Percentiles rank a stretch among this genome's conserved stretches.
These are phyloP conservation scores for Cryptus armator DNA, from an alignment of 2,888 invertebrate genomes.

Conservation along the genomic window DNA sequence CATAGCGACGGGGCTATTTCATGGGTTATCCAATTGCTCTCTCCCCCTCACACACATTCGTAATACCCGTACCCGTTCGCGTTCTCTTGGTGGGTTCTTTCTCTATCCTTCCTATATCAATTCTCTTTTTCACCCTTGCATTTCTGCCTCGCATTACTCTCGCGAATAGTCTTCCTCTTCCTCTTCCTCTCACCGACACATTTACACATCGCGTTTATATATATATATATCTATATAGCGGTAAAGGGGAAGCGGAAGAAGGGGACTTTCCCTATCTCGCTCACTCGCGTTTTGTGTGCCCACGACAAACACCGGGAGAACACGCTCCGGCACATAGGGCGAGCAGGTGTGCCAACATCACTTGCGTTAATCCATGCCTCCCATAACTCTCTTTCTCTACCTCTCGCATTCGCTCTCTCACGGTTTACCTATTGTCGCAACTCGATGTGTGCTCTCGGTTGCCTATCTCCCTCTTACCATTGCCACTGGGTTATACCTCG, in stretches of 20 bases:
- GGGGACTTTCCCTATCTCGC: constrained; percentile 43
- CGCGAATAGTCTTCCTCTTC: constrained; percentile 36
- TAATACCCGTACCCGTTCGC: constrained; percentile 7
- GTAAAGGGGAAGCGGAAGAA: background rate
- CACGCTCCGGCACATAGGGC: constrained; percentile 68
- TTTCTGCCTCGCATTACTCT: constrained; percentile 30
- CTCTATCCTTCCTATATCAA: background rate
- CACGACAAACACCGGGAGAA: constrained; percentile 70
- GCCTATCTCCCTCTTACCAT: constrained; percentile 37
- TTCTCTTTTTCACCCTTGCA: constrained; percentile 14
- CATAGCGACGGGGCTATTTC: constrained; percentile 47
- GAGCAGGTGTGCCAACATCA: constrained; percentile 82
- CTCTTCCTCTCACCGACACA: constrained; percentile 19
- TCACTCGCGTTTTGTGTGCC: constrained; percentile 65
- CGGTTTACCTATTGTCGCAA: constrained; percentile 27
- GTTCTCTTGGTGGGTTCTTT: constrained; percentile 27
- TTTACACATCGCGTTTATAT: background rate
- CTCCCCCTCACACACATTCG: constrained; percentile 11
- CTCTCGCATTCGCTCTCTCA: constrained; percentile 41
- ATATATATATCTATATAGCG: background rate
- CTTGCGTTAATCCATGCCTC: constrained; percentile 79
- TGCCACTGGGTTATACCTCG: background rate
- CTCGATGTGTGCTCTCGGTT: constrained; percentile 35
- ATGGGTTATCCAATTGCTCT: constrained; percentile 39
- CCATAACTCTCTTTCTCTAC: constrained; percentile 72